Conservation (phyloP, 1,140 invertebrate genomes). For the Andrena cerasifolii region DNA sequence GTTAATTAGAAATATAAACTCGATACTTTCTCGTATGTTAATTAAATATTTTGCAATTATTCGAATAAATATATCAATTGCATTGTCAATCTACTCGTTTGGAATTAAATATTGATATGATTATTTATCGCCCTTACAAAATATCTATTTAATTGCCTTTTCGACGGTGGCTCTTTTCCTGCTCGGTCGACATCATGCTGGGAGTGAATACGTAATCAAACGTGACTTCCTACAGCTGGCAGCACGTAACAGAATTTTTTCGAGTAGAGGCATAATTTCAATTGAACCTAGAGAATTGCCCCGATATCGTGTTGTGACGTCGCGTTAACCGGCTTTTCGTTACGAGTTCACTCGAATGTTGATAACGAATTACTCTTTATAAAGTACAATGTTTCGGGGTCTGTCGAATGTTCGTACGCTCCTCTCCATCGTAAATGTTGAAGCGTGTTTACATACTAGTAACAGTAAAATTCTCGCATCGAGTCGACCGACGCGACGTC, state of each 20-base stretch:
- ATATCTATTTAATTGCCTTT: not conserved
- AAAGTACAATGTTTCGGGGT: conserved; percentile 44
- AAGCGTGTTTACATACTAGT: not conserved
- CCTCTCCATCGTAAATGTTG: not conserved
- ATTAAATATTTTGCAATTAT: too few species aligned
- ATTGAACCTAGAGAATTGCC: not conserved
- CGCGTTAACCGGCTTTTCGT: not conserved
- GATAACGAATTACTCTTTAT: not conserved
- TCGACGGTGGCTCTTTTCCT: not conserved
- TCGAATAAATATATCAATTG: not conserved
- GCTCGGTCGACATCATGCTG: conserved; percentile 11
- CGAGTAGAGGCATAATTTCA: not conserved
- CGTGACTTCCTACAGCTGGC: conserved; percentile 45
- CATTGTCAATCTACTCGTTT: not conserved
- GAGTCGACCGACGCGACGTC: not conserved
- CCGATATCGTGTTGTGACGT: not conserved
- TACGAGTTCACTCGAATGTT: not conserved
- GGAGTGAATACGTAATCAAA: conserved; percentile 20
- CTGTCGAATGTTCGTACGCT: conserved; percentile 15
- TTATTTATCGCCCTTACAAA: not conserved
- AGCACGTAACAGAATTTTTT: conserved; percentile 22
- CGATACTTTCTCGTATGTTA: too few species aligned
- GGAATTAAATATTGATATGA: not conserved
- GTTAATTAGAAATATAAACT: too few species aligned
- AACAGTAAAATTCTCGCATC: conserved; percentile 19